Base-by-base conservation (phyloP, 1,140 invertebrate species). In the Homarus americanus region DNA sequence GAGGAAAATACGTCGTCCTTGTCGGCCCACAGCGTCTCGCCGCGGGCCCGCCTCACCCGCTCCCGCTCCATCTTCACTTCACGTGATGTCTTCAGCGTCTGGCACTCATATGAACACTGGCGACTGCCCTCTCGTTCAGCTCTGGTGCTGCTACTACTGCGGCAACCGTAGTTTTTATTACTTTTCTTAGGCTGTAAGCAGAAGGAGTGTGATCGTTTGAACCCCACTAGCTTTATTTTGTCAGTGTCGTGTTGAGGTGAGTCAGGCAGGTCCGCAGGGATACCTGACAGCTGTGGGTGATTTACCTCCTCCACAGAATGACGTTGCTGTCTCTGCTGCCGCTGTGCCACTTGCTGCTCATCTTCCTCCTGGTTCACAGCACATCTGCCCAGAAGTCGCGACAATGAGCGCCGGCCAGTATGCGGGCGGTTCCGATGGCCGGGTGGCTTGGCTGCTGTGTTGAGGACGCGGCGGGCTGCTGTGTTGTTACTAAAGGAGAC, bases 11-110 rank as follows among this genome's bases (percentile, higher is more conserved):
- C 78, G n/a, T 82, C 83, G 44, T 87, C 87, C 78, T 89, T 91
- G 69, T 86, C 88, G 73, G 80, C 44, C 88, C 79, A 85, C 53
- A 79, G 83, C 72, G 92, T 82, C 76, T 91, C 80, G 87, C 82
- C 72, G 69, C 88, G 90, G 58, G 84, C 87, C 69, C 44, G 91
- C 36, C 92, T 87, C 83, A 86, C 49, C 82, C 92, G 82, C 87
- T 92, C 92, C 73, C 92, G 91, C 89, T 93, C 92, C 92, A 93
- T 93, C 88, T 93, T 93, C 86, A 93, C 88, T 73, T 93, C 92
- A 28, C 92, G 91, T 7, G 92, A 93, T 28, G 92, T 93, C 79
- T 90, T 88, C 83, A 93, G 85, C 40, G 91, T 92, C 44, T 83
- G 82, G 88, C 69, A 58, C 88, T 90, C 88, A 69, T 69, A 69